A percentile compares a stretch with the other conserved stretches of the same genome.
Conservation (phyloP, 2,888 invertebrate species). For the Oligia latruncula region DNA sequence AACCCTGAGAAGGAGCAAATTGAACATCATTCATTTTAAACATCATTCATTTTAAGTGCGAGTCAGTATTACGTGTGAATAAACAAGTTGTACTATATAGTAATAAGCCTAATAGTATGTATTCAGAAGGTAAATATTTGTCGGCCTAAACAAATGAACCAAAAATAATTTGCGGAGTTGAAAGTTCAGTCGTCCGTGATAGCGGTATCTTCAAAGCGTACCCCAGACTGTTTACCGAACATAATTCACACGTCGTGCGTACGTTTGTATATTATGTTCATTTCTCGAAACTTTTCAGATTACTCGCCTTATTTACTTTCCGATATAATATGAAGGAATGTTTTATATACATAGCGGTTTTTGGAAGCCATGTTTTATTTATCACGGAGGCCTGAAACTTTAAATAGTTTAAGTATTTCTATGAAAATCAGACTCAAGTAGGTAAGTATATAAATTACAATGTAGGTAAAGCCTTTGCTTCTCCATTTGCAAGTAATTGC, state of each 20-base stretch:
- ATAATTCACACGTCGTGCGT: slow-evolving; percentile 52
- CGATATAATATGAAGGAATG: slow-evolving; percentile 20
- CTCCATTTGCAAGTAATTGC: not conserved
- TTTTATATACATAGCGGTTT: slow-evolving; percentile 14
- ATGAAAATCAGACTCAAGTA: not conserved
- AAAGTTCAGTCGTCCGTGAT: slow-evolving; percentile 70
- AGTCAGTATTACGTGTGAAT: slow-evolving; percentile 17
- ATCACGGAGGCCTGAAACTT: slow-evolving; percentile 27
- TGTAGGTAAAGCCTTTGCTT: not conserved
- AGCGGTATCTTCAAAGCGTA: slow-evolving; percentile 67
- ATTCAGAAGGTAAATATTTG: slow-evolving; percentile 35
- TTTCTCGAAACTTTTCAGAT: slow-evolving; percentile 53
- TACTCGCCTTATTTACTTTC: slow-evolving; percentile 43
- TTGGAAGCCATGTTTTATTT: slow-evolving; percentile 7
- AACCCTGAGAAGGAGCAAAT: slow-evolving; percentile 49
- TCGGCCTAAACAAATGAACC: slow-evolving; percentile 38
- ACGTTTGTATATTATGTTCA: slow-evolving; percentile 51
- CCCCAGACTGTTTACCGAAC: slow-evolving; percentile 57
- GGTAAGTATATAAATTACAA: not conserved
- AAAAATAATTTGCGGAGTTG: slow-evolving; percentile 59
- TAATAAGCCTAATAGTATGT: slow-evolving; percentile 9
- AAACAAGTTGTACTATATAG: not conserved
- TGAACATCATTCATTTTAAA: slow-evolving; percentile 30
- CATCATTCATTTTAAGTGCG: slow-evolving; percentile 23
- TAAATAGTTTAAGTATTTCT: not conserved